Evolutionary conservation across 2,888 invertebrate genomes (phyloP).

Genomic region (Diogma glabrata): DNA sequence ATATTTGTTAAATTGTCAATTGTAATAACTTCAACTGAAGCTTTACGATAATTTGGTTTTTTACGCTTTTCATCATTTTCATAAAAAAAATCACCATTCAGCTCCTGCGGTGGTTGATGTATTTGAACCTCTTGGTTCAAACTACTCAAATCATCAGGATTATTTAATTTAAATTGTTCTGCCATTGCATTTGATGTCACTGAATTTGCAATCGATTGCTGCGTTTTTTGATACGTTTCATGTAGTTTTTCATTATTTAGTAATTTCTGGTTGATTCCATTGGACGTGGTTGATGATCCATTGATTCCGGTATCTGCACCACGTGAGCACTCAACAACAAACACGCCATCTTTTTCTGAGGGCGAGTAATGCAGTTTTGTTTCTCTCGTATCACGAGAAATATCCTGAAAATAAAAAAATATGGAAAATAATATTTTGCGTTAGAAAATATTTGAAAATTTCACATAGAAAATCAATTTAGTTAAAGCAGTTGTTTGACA

Average conservation of each 20-base stretch:
- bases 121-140: conserved; percentile 37
- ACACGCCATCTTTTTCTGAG: conserved; percentile 57
- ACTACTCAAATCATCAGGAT: background rate
- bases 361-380: conserved; percentile 65
- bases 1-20: conserved; percentile 34
- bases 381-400: conserved; percentile 56
- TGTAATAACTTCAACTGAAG: conserved; percentile 24
- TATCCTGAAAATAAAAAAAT: conserved; percentile 42
- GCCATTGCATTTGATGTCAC: background rate
- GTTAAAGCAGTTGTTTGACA: no score
- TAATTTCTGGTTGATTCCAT: no score
- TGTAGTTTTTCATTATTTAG: background rate
- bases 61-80: no score
- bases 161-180: conserved; percentile 1
- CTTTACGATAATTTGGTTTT: no score
- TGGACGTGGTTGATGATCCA: background rate
- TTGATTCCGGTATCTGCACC: conserved; percentile 31
- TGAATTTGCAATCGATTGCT: background rate
- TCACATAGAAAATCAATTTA: no score
- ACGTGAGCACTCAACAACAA: conserved; percentile 56
- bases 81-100: conserved; percentile 27
- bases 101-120: conserved; percentile 31
- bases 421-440: background rate
- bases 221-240: background rate
- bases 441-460: background rate